Conservation (phyloP, 1,140 invertebrate genomes). For the Drosophila miranda region DNA sequence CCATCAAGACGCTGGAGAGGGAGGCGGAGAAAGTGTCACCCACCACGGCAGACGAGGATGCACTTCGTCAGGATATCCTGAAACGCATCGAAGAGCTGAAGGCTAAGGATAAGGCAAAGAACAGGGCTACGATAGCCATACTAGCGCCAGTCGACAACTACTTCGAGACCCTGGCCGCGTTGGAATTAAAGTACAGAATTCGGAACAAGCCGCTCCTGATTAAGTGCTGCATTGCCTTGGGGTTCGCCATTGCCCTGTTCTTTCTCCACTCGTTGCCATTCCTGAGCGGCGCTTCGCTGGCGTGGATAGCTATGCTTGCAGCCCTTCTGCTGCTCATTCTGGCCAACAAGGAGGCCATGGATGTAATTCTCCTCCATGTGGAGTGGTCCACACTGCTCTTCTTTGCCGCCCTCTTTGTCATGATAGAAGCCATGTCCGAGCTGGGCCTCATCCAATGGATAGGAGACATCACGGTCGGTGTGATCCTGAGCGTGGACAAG, state of each 20-base stretch:
- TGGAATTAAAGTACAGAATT: conserved; percentile 71
- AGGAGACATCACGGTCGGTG: conserved; percentile 84
- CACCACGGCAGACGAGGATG: conserved; percentile 90
- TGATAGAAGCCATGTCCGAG: conserved; percentile 88
- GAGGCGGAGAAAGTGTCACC: conserved; percentile 88
- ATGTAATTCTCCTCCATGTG: conserved; percentile 87
- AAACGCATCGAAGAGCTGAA: conserved; percentile 83
- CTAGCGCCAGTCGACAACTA: conserved; percentile 86
- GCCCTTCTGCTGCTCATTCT: conserved; percentile 87
- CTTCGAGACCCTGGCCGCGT: conserved; percentile 37
- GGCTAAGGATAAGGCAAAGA: background rate
- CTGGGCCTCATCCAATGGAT: conserved; percentile 88
- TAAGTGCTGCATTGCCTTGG: conserved; percentile 85
- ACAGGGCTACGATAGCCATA: conserved; percentile 59
- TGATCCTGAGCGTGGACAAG: conserved; percentile 85
- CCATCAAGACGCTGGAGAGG: conserved; percentile 88
- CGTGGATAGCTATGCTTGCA: conserved; percentile 89
- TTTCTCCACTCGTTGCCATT: conserved; percentile 86
- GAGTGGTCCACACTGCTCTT: conserved; percentile 92
- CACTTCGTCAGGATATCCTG: conserved; percentile 87
- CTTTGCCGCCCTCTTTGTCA: conserved; percentile 89
- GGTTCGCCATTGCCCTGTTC: conserved; percentile 86
- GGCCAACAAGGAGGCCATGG: conserved; percentile 85
- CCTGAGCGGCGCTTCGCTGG: conserved; percentile 85
- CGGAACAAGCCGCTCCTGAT: conserved; percentile 85